Base-by-base conservation (phyloP, 2,113 vertebrate species). In the Pogona vitticeps region DNA sequence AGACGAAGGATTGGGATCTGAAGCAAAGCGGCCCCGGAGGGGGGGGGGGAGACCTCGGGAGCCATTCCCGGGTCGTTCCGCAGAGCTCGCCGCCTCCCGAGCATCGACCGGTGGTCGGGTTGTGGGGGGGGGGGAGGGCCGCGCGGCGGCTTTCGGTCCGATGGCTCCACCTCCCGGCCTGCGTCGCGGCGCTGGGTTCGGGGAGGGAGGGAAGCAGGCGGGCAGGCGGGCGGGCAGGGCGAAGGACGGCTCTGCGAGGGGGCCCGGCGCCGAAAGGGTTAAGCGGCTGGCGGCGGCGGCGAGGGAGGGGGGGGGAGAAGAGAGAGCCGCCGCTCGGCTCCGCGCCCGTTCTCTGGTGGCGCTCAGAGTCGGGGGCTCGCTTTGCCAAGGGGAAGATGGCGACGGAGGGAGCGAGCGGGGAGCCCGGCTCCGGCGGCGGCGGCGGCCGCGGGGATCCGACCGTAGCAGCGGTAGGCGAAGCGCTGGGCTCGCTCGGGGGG, bases 321-420 rank as follows among this genome's bases (percentile, higher is more conserved):
- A 13, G 84, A 87, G 76, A 65, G 92, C 90, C 72, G 76, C 86
- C 10, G 90, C 90, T 85, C 85, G 88, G 70, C 85, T 92, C 86
- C 87, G 84, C 89, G 82, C 88, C 76, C 18, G 76, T 20, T 38
- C 33, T 42, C 58, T 26, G 40, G 84, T 80, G 94, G 84, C 80
- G 94, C 94, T 93, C 91, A 91, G 93, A 86, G 90, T 93, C 89
- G 92, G 93, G 65, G 93, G 94, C 94, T 93, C 71, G 94, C 94
- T 92, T 73, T 92, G 88, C 87, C 89, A 81, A 93, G 89, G 93
- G 91, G 93, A 96, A 97, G 95, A 97, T 96, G 96, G 96, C 96
- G 96, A 96, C 96, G 87, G 96, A 95, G 90, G 94, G 94, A 84
- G 91, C 93, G 85, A 96, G 95, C 93, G 89, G 96, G 92, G 94